phyloP scores from a whole-genome alignment of 1,140 invertebrate genomes.

The Nylanderia fulva region DNA sequence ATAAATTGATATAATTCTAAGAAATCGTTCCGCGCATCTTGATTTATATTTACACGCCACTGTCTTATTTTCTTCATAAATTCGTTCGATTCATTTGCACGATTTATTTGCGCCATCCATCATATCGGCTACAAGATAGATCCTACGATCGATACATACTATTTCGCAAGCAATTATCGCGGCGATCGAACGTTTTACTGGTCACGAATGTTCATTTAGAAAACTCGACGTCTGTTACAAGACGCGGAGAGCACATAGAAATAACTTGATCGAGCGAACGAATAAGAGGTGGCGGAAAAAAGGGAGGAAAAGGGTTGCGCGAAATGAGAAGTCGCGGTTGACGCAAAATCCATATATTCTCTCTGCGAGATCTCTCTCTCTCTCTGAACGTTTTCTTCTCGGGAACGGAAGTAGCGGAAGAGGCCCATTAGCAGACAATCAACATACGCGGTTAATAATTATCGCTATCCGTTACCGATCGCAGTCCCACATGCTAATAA shows the following conservation, averaged over 20 bases:
- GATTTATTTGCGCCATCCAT: constrained; percentile 21
- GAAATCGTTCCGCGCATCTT: not conserved
- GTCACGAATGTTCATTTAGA: constrained; percentile 69
- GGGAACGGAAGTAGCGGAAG: constrained; percentile 75
- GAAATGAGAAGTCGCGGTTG: constrained; percentile 16
- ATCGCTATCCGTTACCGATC: constrained; percentile 81
- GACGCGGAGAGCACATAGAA: constrained; percentile 67
- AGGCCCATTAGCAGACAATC: constrained; percentile 83
- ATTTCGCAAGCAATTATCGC: constrained; percentile 70
- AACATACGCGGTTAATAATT: constrained; percentile 81
- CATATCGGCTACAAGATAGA: constrained; percentile 20
- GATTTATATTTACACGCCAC: constrained; percentile 9
- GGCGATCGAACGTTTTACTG: constrained; percentile 62
- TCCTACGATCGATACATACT: constrained; percentile 60
- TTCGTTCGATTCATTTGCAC: constrained; percentile 2
- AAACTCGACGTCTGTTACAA: constrained; percentile 70
- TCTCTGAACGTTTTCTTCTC: not conserved
- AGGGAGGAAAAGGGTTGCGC: not conserved
- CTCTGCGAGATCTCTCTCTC: not conserved
- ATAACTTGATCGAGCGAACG: constrained; percentile 71
- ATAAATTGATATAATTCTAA: not conserved
- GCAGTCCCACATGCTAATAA: constrained; percentile 81
- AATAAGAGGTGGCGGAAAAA: not conserved
- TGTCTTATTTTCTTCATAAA: not conserved
- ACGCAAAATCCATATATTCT: not conserved